Conservation (phyloP, 2,113 vertebrate genomes). For the Theristicus caerulescens region DNA sequence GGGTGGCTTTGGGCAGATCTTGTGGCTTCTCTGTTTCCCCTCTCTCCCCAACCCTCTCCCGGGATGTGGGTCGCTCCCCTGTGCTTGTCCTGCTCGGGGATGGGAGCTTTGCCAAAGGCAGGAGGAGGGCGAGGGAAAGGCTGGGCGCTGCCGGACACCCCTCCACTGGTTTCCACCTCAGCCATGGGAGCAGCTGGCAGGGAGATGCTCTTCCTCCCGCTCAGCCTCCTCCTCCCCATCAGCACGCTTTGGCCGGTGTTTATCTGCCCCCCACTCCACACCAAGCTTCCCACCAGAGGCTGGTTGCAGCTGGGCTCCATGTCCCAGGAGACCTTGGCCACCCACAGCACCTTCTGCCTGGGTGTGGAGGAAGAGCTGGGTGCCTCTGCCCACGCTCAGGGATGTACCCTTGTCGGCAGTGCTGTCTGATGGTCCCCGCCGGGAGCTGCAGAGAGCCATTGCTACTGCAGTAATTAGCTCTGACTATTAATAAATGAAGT, state of each 20-base stretch:
- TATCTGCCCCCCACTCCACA: not conserved
- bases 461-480: not conserved
- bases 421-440: not conserved
- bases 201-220: not conserved
- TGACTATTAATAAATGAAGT: not conserved
- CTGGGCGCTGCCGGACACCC: not conserved
- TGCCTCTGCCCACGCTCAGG: not conserved
- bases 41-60: not conserved
- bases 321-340: not conserved
- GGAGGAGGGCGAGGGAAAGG: not conserved
- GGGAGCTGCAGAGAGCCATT: not conserved
- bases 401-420: rapidly evolving
- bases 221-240: not conserved
- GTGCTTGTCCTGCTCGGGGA: rapidly evolving
- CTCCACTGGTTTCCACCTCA: not conserved
- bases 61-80: rapidly evolving
- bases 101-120: not conserved
- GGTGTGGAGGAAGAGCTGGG: not conserved
- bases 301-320: not conserved
- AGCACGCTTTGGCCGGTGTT: rapidly evolving
- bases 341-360: not conserved
- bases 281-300: not conserved
- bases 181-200: not conserved
- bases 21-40: not conserved
- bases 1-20: not conserved